Evolutionary conservation across 1,140 invertebrate genomes (phyloP).

Genomic region (Calliopsis andreniformis): DNA sequence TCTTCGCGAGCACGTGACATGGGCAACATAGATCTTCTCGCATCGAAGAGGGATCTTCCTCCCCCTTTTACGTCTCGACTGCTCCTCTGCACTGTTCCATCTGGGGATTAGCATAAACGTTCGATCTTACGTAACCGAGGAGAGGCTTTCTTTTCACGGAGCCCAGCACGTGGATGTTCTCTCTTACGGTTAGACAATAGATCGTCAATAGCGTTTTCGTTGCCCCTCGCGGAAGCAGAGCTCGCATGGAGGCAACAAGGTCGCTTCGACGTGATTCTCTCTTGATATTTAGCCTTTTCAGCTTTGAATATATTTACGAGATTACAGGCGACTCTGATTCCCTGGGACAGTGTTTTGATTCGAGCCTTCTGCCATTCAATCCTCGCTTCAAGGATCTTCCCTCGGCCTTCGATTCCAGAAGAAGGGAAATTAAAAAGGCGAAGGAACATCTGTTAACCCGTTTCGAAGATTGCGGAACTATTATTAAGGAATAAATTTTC

Average conservation of each 20-base stretch:
- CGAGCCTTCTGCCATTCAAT: background rate
- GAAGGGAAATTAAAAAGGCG: background rate
- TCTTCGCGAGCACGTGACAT: background rate
- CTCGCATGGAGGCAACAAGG: conserved; percentile 11
- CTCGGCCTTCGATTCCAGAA: too few relatives aligned
- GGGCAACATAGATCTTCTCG: conserved; percentile 7
- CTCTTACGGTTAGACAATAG: background rate
- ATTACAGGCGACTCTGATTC: conserved; percentile 1
- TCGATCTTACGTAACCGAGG: conserved; percentile 47
- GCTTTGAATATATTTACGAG: conserved; percentile 42
- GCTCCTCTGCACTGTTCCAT: background rate
- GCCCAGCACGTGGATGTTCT: conserved; percentile 1
- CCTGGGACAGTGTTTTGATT: background rate
- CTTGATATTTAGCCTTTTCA: conserved; percentile 14
- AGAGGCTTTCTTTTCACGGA: conserved; percentile 58
- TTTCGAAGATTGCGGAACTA: background rate
- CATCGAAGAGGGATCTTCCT: background rate
- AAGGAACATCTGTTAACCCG: background rate
- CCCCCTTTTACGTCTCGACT: background rate
- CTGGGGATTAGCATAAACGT: conserved; percentile 59
- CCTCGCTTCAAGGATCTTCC: background rate
- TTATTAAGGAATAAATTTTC: background rate
- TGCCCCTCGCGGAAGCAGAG: background rate
- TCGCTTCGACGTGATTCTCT: conserved; percentile 10
- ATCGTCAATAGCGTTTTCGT: background rate